Percentiles rank a stretch among this genome's conserved stretches.
Conservation (phyloP, 1,140 invertebrate species). For the Lamellibrachia luymesi region DNA sequence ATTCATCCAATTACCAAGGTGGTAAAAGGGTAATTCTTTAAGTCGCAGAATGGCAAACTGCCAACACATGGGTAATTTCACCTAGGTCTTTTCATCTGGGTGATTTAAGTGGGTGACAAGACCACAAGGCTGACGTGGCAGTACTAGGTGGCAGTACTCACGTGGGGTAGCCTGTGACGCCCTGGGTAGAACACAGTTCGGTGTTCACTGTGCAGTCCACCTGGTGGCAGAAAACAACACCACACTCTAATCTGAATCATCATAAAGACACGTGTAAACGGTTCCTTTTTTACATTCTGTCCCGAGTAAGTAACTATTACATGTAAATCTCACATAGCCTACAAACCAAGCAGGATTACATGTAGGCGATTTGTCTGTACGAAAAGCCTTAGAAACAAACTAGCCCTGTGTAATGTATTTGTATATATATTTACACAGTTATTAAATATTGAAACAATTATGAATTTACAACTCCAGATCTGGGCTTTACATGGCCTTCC, state of each 20-base stretch:
- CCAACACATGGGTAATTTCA: background rate
- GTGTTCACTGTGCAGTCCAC: conserved; percentile 76
- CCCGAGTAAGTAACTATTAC: too few relatives aligned
- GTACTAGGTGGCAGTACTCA: conserved; percentile 39
- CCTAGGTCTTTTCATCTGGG: background rate
- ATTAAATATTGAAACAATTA: too few relatives aligned
- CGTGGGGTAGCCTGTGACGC: conserved; percentile 74
- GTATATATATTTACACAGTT: too few relatives aligned
- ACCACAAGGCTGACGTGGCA: background rate
- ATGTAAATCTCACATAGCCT: too few relatives aligned
- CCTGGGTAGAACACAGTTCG: conserved; percentile 69
- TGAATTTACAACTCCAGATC: too few relatives aligned
- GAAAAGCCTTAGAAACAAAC: too few relatives aligned
- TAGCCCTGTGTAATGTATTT: too few relatives aligned
- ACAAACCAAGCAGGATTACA: too few relatives aligned
- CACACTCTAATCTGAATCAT: background rate
- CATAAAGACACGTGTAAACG: background rate
- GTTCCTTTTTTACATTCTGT: too few relatives aligned
- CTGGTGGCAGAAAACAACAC: conserved; percentile 31
- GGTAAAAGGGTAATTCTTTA: background rate
- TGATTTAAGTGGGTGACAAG: background rate
- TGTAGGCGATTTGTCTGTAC: too few relatives aligned
- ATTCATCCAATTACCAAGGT: background rate
- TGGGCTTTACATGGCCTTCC: too few relatives aligned
- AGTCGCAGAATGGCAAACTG: background rate